A percentile compares a stretch with the other conserved stretches of the same genome.
phyloP scores from a whole-genome alignment of 2,797 vertebrate species.

The Prunella strophiata region DNA sequence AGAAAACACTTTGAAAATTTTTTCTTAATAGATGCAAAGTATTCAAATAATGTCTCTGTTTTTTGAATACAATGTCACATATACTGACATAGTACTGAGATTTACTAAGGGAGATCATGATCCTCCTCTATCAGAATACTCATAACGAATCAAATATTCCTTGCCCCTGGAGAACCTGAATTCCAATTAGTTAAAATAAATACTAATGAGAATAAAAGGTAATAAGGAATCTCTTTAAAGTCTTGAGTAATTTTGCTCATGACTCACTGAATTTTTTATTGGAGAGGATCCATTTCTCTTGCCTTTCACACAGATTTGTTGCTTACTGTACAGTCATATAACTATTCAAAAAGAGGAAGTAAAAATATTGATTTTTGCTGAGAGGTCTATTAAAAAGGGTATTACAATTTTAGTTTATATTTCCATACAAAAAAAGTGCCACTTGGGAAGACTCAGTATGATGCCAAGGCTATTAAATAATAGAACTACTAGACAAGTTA shows the following conservation, averaged over 20 bases:
- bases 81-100: not conserved
- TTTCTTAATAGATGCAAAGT: not conserved
- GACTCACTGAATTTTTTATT: not conserved
- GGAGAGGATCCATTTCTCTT: not conserved
- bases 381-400: conserved; percentile 8
- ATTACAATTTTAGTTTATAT: conserved; percentile 4
- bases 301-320: not conserved
- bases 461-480: conserved; percentile 8
- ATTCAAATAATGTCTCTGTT: not conserved
- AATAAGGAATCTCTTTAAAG: not conserved
- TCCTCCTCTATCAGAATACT: not conserved
- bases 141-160: not conserved
- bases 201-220: not conserved
- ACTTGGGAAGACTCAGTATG: not conserved
- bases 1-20: not conserved
- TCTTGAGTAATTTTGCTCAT: not conserved
- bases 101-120: not conserved
- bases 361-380: conserved; percentile 53
- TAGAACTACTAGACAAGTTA: not conserved
- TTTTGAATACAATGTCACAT: not conserved
- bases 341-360: conserved; percentile 23
- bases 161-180: not conserved
- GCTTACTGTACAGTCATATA: not conserved
- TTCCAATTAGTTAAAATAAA: not conserved
- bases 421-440: not conserved